Evolutionary conservation across 2,888 invertebrate genomes (phyloP).

Genomic region (Vanessa cardui): DNA sequence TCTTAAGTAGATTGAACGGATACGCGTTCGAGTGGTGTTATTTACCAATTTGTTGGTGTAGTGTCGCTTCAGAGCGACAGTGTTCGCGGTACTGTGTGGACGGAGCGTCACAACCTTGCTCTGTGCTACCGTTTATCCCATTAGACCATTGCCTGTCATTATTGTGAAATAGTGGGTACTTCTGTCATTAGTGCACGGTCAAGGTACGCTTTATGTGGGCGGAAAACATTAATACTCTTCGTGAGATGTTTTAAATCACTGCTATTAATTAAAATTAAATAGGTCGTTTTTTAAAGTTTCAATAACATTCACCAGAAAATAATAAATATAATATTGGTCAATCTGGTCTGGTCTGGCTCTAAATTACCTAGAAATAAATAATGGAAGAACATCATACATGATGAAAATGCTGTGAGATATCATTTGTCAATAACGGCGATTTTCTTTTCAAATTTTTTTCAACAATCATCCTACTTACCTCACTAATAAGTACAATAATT

Average conservation of each 20-base stretch:
- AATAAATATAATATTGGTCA: not conserved
- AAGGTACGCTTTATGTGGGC: conserved; percentile 66
- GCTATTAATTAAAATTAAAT: not conserved
- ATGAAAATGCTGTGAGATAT: conserved; percentile 54
- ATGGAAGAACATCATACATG: conserved; percentile 19
- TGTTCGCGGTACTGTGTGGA: conserved; percentile 67
- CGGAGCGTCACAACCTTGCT: conserved; percentile 75
- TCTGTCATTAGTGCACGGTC: conserved; percentile 73
- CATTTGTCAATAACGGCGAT: conserved; percentile 75
- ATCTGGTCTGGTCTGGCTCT: conserved; percentile 8
- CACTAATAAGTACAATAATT: too few relatives aligned
- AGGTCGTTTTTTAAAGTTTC: not conserved
- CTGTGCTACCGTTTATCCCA: conserved; percentile 78
- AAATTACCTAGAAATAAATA: conserved; percentile 23
- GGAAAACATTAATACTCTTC: conserved; percentile 28
- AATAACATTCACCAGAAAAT: not conserved
- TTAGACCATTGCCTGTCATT: conserved; percentile 75
- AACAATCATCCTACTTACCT: too few relatives aligned
- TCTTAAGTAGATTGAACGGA: conserved; percentile 78
- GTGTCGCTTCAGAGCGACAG: conserved; percentile 64
- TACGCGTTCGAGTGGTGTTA: conserved; percentile 77
- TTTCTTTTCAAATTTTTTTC: conserved; percentile 62
- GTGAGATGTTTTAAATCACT: conserved; percentile 2
- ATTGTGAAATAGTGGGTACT: conserved; percentile 67
- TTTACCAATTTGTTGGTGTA: conserved; percentile 76